Percentiles rank a stretch among this genome's conserved stretches.
These are phyloP conservation scores for Lasioglossum leucozonium DNA, from an alignment of 2,888 invertebrate species.

Conservation along the genomic window DNA sequence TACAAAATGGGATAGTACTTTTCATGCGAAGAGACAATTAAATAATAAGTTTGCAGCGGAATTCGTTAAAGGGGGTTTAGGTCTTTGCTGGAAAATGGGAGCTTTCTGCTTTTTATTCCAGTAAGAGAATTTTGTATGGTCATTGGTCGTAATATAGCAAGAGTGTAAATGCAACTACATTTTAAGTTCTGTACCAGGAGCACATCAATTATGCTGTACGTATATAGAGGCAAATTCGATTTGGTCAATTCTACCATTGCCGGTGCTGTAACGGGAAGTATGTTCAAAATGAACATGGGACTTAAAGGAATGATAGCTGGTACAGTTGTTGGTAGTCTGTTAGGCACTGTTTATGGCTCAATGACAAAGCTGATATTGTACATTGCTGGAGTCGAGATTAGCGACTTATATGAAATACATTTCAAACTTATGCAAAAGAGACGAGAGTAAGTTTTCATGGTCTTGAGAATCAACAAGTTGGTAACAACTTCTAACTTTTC, in stretches of 20 bases:
- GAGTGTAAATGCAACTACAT: neutral
- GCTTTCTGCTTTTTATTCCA: constrained; percentile 89
- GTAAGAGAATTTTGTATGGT: constrained; percentile 85
- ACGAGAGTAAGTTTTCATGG: constrained; percentile 25
- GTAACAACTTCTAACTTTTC: neutral
- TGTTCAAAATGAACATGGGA: constrained; percentile 90
- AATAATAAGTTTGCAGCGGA: constrained; percentile 87
- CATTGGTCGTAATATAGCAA: neutral
- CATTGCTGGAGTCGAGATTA: constrained; percentile 28
- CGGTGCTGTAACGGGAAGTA: constrained; percentile 88
- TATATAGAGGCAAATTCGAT: constrained; percentile 89
- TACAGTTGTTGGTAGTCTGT: constrained; percentile 87
- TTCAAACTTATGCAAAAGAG: neutral
- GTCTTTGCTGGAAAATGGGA: constrained; percentile 89
- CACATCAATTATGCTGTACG: constrained; percentile 87
- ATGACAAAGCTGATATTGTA: neutral
- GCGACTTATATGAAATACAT: neutral
- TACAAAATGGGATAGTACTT: constrained; percentile 87
- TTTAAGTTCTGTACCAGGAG: constrained; percentile 85
- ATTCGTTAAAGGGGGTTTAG: constrained; percentile 90
- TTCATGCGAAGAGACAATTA: constrained; percentile 90
- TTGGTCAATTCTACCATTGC: constrained; percentile 89
- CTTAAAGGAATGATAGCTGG: constrained; percentile 89
- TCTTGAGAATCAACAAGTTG: neutral
- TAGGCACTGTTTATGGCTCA: constrained; percentile 88